These are phyloP conservation scores for Lophius americanus DNA, from an alignment of 2,797 vertebrate species.

Conservation along the genomic window DNA sequence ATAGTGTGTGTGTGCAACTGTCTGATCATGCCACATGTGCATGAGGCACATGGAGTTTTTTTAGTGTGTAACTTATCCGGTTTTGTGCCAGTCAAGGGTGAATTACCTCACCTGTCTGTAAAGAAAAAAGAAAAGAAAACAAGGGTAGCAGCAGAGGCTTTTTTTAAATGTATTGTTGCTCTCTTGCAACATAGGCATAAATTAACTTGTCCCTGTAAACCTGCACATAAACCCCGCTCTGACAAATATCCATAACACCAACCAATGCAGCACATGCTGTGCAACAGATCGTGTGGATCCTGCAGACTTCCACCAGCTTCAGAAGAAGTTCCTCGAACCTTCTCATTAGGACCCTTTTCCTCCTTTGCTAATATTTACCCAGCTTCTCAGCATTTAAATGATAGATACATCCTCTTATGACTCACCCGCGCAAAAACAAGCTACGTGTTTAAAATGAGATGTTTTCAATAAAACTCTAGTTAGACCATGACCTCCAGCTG, in stretches of 20 bases:
- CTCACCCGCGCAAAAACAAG: conserved; percentile 45
- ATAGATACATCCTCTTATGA: conserved; percentile 35
- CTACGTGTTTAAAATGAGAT: conserved; percentile 45
- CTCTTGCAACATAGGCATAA: background rate
- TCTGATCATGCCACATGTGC: conserved; percentile 17
- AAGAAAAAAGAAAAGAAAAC: background rate
- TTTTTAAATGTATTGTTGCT: background rate
- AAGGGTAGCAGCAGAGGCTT: background rate
- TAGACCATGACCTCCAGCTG: conserved; percentile 57
- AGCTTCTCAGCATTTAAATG: conserved; percentile 23
- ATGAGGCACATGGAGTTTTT: conserved; percentile 3
- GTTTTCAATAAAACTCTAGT: conserved; percentile 35
- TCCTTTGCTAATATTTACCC: conserved; percentile 42
- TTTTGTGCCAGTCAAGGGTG: background rate
- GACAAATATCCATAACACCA: background rate
- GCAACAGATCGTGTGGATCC: conserved; percentile 15
- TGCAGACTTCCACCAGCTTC: background rate
- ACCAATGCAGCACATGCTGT: conserved; percentile 36
- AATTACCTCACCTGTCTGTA: background rate
- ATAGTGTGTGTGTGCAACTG: conserved; percentile 6
- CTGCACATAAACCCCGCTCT: conserved; percentile 35
- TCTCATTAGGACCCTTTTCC: background rate
- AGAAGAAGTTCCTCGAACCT: background rate
- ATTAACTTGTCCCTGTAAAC: conserved; percentile 58
- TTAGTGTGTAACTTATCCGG: background rate